Base-by-base conservation (phyloP, 2,888 invertebrate genomes). In the Aelia acuminata region DNA sequence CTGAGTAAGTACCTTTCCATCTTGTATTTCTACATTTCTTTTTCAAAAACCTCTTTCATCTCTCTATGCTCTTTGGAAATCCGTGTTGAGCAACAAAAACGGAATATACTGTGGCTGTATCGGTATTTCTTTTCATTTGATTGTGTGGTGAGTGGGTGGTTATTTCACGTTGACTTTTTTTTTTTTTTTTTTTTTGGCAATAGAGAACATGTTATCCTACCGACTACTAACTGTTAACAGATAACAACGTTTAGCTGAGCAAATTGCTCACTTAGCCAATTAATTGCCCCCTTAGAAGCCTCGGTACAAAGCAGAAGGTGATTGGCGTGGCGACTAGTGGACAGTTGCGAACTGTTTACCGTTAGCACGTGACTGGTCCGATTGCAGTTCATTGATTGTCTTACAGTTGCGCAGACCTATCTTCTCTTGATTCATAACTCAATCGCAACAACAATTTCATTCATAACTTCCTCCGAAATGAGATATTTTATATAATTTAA, bases 391-490 rank as follows among this genome's bases (percentile, higher is more conserved):
- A 80, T 80, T 80, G 80, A 80, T 80, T 80, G 84, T 22, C 15
- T 22, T 18, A 10, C 47, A n/a, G 48, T 87, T 70, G 87, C 53
- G 87, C 87, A 31, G 13, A 49, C 31, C 87, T 50, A n/a, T 43
- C 31, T 75, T 84, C 39, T 50, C 20, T 11, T 20, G 5, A 49
- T 35, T 20, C 39, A 75, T 8, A 2, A 8, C 39, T 70, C 75
- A 26, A 57, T 70, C 35, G 3, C 31, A 7, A 35, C 63, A 1
- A 70, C 35, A 18, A 18, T 70, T 70, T 70, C 63, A 70, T 70
- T 70, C 63, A 70, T 70, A 70, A 57, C 13, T 13, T 57, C 26
- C 0, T 15, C 13, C 26, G 26, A 57, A 57, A 26, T n/a, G 8
- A 26, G 26, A 26, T 11, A n/a, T 0, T 53, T 10, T 53, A 49